These are phyloP conservation scores for Synchiropus splendidus DNA, from an alignment of 2,113 vertebrate species.

Conservation along the genomic window DNA sequence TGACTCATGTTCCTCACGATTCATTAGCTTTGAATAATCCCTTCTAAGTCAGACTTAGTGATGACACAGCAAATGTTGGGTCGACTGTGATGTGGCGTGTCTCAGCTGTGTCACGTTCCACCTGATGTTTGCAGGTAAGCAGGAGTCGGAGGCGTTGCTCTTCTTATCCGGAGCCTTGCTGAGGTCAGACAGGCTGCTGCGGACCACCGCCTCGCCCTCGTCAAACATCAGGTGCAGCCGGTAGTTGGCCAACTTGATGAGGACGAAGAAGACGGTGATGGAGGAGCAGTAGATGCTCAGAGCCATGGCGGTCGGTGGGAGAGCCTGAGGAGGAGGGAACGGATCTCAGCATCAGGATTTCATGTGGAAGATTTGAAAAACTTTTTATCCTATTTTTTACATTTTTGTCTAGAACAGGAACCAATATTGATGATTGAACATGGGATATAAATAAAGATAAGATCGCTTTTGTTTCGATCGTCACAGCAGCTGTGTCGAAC, in stretches of 20 bases:
- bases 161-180: slow-evolving; percentile 70
- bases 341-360: slow-evolving; percentile 1
- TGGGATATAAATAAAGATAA: too few species aligned
- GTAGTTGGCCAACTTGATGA: slow-evolving; percentile 87
- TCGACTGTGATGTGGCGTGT: background rate
- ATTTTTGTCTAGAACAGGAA: too few species aligned
- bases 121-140: slow-evolving; percentile 64
- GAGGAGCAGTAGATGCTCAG: slow-evolving; percentile 84
- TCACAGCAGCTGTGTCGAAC: background rate
- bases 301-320: slow-evolving; percentile 79
- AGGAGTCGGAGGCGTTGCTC: slow-evolving; percentile 56
- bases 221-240: slow-evolving; percentile 94
- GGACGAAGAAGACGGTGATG: slow-evolving; percentile 82
- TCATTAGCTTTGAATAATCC: too few species aligned
- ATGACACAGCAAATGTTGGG: too few species aligned
- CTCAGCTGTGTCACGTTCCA: slow-evolving; percentile 30
- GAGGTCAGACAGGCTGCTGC: slow-evolving; percentile 63
- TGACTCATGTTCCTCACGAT: too few species aligned
- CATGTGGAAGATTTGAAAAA: too few species aligned
- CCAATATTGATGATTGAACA: too few species aligned
- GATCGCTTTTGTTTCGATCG: background rate
- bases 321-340: slow-evolving; percentile 64
- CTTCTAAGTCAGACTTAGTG: too few species aligned
- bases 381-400: too few species aligned
- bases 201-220: slow-evolving; percentile 76